phyloP scores from a whole-genome alignment of 1,140 invertebrate species.

The Dolichoris vasculosae region DNA sequence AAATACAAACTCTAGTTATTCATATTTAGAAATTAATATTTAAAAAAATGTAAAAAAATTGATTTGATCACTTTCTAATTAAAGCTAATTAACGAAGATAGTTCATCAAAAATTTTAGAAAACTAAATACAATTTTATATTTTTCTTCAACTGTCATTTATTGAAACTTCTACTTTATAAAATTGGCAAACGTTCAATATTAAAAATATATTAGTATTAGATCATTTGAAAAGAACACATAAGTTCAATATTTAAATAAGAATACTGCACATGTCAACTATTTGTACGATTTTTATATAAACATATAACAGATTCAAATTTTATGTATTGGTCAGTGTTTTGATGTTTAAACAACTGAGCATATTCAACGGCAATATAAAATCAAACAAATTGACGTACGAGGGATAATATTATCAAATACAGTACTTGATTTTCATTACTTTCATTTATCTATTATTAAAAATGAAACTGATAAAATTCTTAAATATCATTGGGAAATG shows the following conservation, averaged over 20 bases:
- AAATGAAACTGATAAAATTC: neutral
- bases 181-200: too few species aligned
- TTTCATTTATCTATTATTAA: neutral
- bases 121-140: too few species aligned
- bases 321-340: neutral
- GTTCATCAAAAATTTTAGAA: too few species aligned
- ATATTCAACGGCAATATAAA: neutral
- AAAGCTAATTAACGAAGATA: too few species aligned
- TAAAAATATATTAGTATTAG: too few species aligned
- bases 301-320: neutral
- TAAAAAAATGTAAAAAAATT: too few species aligned
- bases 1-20: too few species aligned
- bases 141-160: too few species aligned
- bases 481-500: neutral
- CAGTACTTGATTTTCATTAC: slow-evolving; percentile 37
- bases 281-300: neutral
- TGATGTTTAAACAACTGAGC: slow-evolving; percentile 22
- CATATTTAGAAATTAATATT: too few species aligned
- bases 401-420: neutral
- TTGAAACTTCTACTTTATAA: too few species aligned
- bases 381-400: slow-evolving; percentile 42
- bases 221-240: too few species aligned
- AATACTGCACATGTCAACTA: neutral
- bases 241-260: neutral
- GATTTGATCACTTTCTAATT: too few species aligned